Base-by-base conservation (phyloP, 2,888 invertebrate genomes). In the Lacanobia oleracea region DNA sequence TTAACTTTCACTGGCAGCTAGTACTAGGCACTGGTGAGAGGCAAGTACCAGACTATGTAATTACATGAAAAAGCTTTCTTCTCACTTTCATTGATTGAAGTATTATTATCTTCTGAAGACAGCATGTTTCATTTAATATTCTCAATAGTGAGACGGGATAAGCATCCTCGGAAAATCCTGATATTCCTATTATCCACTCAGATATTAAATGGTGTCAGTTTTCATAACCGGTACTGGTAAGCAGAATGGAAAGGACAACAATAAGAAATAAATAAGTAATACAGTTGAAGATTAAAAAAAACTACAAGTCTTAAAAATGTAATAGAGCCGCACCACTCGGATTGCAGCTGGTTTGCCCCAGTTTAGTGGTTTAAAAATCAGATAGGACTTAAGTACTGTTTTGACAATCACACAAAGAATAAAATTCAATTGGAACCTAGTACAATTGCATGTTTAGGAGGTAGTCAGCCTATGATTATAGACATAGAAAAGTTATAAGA, bases 1-100 rank as follows among this genome's bases (percentile, higher is more conserved):
- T 79, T 72, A 76, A 76, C 83, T 84, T 84, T 84, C 84, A 84
- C 84, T 71, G 27, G 65, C 60, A 72, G 67, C 66, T 67, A 68
- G 72, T 74, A 60, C 72, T 72, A 72, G 51, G 64, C 57, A 71
- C 75, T 23, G 67, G 82, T 75, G 74, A 80, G 79, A 83, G 74
- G 75, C 66, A 40, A 75, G 66, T 67, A 53, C 43, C 53, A 56
- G 54, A 57, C 68, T 69, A 76, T 63, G 65, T 76, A 76, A 79
- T 76, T 72, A 67, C 60, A 70, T 72, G 43, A 74, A 69, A 81
- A 63, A 62, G 68, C 75, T 84, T 82, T 82, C 82, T 72, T 75
- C 59, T 64, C 48, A 53, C 72, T 73, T 68, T 71, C 67, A 72
- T 65, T 69, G 61, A 67, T 72, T 68, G 18, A 77, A 77, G 67